Percentiles rank a stretch among this genome's conserved stretches.
Evolutionary conservation across 1,140 invertebrate genomes (phyloP).

Genomic region (Drosophila seguyi): DNA sequence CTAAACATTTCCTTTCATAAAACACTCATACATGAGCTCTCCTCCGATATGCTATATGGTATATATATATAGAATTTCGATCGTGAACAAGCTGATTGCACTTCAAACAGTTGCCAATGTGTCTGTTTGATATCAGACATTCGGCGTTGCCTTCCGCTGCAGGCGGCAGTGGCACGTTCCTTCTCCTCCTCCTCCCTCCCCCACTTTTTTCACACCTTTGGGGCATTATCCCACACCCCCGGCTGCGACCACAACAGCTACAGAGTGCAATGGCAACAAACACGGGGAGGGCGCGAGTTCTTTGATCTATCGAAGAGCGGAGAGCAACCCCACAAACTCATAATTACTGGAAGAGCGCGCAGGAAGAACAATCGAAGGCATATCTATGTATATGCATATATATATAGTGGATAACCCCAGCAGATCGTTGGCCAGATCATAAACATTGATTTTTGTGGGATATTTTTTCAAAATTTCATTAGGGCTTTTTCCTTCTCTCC

Average conservation of each 20-base stretch:
- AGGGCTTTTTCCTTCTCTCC: constrained; percentile 25
- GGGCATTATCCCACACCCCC: constrained; percentile 13
- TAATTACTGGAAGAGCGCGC: constrained; percentile 61
- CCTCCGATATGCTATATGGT: neutral
- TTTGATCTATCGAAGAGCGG: constrained; percentile 71
- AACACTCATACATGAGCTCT: constrained; percentile 23
- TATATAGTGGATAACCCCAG: constrained; percentile 51
- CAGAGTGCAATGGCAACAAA: constrained; percentile 81
- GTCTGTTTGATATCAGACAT: constrained; percentile 82
- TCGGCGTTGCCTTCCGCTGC: constrained; percentile 60
- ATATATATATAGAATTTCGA: constrained; percentile 37
- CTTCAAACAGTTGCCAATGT: constrained; percentile 81
- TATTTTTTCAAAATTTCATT: constrained; percentile 39
- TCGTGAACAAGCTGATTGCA: constrained; percentile 67
- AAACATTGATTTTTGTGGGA: constrained; percentile 71
- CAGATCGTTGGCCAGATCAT: constrained; percentile 62
- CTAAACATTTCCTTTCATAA: constrained; percentile 52
- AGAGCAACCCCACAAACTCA: constrained; percentile 56
- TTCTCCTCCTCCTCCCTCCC: neutral
- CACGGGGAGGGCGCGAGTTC: constrained; percentile 58
- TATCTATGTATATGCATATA: constrained; percentile 4
- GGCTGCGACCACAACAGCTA: constrained; percentile 48
- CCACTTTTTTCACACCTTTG: constrained; percentile 67
- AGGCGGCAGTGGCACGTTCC: constrained; percentile 25
- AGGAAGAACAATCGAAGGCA: constrained; percentile 51